phyloP scores from a whole-genome alignment of 1,140 invertebrate genomes.

The Drosophila funebris region DNA sequence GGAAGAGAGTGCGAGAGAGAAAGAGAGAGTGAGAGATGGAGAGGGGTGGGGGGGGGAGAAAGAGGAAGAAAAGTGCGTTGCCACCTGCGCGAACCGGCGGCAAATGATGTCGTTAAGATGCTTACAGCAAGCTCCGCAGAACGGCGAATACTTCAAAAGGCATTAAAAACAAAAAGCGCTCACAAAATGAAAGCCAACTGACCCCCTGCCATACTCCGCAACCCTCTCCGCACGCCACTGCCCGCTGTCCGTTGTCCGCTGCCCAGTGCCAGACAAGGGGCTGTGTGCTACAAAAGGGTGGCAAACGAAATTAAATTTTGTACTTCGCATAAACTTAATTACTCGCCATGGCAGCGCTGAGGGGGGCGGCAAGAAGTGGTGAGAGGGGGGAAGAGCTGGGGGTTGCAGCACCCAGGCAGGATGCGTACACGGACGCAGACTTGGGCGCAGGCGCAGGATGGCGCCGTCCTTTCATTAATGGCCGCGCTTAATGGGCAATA shows the following conservation, averaged over 20 bases:
- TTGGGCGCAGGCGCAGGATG: slow-evolving; percentile 56
- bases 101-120: slow-evolving; percentile 81
- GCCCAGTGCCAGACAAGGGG: slow-evolving; percentile 6
- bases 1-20: no score
- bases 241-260: background rate
- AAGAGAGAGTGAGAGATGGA: no score
- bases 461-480: slow-evolving; percentile 69
- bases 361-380: background rate
- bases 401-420: background rate
- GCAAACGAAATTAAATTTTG: slow-evolving; percentile 81
- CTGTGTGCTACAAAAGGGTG: slow-evolving; percentile 59
- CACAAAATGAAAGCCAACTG: slow-evolving; percentile 74
- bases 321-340: slow-evolving; percentile 82
- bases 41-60: background rate
- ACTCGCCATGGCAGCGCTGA: slow-evolving; percentile 62
- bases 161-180: slow-evolving; percentile 66
- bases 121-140: slow-evolving; percentile 45
- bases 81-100: slow-evolving; percentile 65
- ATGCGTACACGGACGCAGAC: background rate
- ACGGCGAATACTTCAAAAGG: slow-evolving; percentile 73
- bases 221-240: background rate
- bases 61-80: slow-evolving; percentile 54
- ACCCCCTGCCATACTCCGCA: slow-evolving; percentile 9
- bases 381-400: background rate
- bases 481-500: slow-evolving; percentile 80